Base-by-base conservation (phyloP, 1,140 invertebrate genomes). In the Leptinotarsa undecemlineata region DNA sequence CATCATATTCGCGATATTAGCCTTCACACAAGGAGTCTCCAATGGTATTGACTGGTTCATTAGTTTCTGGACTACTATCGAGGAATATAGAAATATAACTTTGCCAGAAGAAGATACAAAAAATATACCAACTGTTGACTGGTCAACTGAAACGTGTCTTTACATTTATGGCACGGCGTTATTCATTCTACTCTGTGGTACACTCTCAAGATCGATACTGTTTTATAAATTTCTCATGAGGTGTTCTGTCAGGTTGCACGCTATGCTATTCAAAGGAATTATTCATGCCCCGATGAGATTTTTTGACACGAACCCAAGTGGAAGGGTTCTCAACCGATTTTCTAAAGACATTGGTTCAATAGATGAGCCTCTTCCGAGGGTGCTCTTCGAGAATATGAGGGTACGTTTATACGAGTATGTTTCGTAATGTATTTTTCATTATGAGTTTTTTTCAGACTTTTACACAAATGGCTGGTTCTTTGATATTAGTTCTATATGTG, bases 251-350 rank as follows among this genome's bases (percentile, higher is more conserved):
- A 87, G 85, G 48, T 81, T 94, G 1, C 93, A 94, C 81, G 89
- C 92, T 77, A 84, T 81, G 26, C 91, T 92, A 86, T 94, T 94
- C 81, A 80, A 82, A n/a, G 85, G 86, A 47, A 82, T 92, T 15
- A 85, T 92, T 5, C 81, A 85, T 47, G 85, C 87, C 0, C 83
- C 91, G 0, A 95, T 96, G 92, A 82, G 89, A 11, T 97, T 96
- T 86, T 96, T 96, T 81, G 92, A 96, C 78, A 88, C 87, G 1
- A 96, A 94, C 85, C 92, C 94, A 8, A 91, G 91, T 74, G 96
- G 84, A 73, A 76, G 83, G 74, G 78, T 77, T 62, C 74, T 83
- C 20, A 84, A 83, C 74, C 71, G 83, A 47, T 84, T 84, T 72
- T 79, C 81, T 2, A 82, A 83, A 73, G 88, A 88, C 79, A 85